Evolutionary conservation across 2,888 invertebrate species (phyloP).

Genomic region (Drosophila melanosoma): DNA sequence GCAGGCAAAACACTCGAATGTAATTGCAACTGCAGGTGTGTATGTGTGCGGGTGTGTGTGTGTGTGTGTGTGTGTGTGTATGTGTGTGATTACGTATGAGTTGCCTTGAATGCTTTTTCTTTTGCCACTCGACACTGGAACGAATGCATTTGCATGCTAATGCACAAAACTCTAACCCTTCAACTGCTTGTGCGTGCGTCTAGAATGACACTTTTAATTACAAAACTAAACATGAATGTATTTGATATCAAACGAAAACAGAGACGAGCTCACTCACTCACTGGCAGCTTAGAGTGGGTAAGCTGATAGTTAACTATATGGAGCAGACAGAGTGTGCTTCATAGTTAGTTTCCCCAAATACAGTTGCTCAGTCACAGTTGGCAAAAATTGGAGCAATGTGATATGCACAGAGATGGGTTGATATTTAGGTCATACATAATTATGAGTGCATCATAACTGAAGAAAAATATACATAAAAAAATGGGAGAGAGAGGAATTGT

Average conservation of each 20-base stretch:
- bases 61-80: slow-evolving; percentile 18
- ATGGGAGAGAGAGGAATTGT: background rate
- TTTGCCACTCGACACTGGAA: slow-evolving; percentile 56
- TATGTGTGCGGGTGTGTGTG: slow-evolving; percentile 11
- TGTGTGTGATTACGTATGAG: slow-evolving; percentile 12
- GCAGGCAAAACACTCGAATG: slow-evolving; percentile 57
- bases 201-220: slow-evolving; percentile 76
- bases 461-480: background rate
- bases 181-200: slow-evolving; percentile 56
- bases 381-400: slow-evolving; percentile 21
- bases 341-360: slow-evolving; percentile 8
- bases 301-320: slow-evolving; percentile 5
- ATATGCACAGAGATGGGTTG: background rate
- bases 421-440: slow-evolving; percentile 4
- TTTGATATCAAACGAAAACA: slow-evolving; percentile 68
- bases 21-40: slow-evolving; percentile 37
- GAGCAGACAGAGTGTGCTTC: slow-evolving; percentile 8
- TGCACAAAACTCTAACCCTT: slow-evolving; percentile 31
- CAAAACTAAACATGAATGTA: slow-evolving; percentile 76
- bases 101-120: slow-evolving; percentile 64
- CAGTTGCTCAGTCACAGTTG: slow-evolving; percentile 21
- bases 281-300: background rate
- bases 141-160: slow-evolving; percentile 76
- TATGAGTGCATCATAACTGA: background rate
- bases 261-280: slow-evolving; percentile 24